phyloP scores from a whole-genome alignment of 2,797 vertebrate genomes.

The Holocentrus rufus region DNA sequence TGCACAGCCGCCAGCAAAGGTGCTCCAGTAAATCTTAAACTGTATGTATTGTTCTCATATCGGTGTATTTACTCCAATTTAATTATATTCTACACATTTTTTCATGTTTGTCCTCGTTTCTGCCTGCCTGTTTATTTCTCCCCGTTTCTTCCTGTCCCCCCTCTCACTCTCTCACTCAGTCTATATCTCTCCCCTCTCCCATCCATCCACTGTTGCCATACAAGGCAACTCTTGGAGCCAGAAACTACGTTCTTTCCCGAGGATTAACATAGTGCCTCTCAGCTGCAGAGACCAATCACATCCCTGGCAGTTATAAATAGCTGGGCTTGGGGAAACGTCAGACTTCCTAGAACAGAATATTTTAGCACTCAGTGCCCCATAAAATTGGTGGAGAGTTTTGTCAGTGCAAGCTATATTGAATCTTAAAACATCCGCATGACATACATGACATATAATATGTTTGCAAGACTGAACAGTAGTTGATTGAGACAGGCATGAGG shows the following conservation, averaged over 20 bases:
- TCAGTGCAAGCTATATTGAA: not conserved
- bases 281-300: constrained; percentile 63
- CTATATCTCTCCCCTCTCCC: constrained; percentile 18
- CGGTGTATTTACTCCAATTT: not conserved
- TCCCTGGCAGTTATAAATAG: constrained; percentile 71
- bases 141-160: not conserved
- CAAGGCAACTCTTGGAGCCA: constrained; percentile 71
- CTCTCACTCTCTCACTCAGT: not conserved
- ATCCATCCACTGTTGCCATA: constrained; percentile 65
- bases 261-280: constrained; percentile 75
- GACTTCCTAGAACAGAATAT: constrained; percentile 11
- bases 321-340: constrained; percentile 17
- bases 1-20: not conserved
- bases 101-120: constrained; percentile 9
- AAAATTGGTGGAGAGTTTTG: constrained; percentile 3
- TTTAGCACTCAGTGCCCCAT: constrained; percentile 3
- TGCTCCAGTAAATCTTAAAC: not conserved
- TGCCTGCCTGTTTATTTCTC: not conserved
- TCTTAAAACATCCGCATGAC: not conserved
- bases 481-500: not conserved
- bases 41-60: not conserved
- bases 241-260: constrained; percentile 72
- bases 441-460: not conserved
- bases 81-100: not conserved
- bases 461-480: not conserved